These are phyloP conservation scores for Vulpes lagopus DNA, from an alignment of 2,113 vertebrate species.

Conservation along the genomic window DNA sequence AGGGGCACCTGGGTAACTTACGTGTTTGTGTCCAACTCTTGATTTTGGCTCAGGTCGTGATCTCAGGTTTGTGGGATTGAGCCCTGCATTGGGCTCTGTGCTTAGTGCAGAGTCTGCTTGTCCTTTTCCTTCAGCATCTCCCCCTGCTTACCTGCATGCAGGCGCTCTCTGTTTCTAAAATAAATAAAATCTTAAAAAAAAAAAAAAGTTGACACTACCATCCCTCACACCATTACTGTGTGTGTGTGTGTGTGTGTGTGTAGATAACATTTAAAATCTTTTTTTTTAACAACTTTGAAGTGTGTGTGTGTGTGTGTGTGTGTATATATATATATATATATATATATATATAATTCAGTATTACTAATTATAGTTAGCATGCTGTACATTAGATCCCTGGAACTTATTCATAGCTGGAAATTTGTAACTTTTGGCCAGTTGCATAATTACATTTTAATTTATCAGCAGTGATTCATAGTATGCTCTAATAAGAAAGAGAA, in stretches of 20 bases:
- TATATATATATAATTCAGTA: neutral
- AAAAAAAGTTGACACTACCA: neutral
- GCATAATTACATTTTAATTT: constrained; percentile 17
- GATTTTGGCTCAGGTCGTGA: neutral
- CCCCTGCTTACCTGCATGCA: neutral
- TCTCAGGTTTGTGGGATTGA: neutral
- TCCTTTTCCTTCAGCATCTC: neutral
- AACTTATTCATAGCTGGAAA: neutral
- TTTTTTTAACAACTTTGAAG: neutral
- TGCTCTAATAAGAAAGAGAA: neutral
- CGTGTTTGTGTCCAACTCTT: neutral
- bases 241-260: neutral
- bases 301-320: neutral
- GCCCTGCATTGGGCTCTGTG: neutral
- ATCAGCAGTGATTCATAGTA: neutral
- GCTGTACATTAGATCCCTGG: neutral
- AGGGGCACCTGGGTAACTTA: neutral
- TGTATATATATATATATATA: neutral
- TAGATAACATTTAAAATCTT: constrained; percentile 1
- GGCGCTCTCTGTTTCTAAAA: neutral
- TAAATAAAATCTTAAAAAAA: neutral
- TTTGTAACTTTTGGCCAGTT: neutral
- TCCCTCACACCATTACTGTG: neutral
- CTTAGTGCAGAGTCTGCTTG: neutral
- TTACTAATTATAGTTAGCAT: neutral